Evolutionary conservation across 64 coral and sea anemone genomes (phyloP).

Genomic region (Cladopsammia gracilis): DNA sequence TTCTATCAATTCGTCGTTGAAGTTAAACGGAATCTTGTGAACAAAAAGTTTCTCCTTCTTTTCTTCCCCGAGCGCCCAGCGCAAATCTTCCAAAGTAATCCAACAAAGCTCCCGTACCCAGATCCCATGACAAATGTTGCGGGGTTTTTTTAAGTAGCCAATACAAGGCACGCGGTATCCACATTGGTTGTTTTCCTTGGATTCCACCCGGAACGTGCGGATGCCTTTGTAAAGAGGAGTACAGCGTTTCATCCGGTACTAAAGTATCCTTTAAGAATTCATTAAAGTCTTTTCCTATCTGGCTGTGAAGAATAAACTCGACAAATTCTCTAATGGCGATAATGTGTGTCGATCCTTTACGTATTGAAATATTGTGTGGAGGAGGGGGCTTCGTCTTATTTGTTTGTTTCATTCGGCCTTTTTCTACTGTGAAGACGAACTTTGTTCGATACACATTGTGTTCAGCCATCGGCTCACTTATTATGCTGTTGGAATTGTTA

Average conservation of each 20-base stretch:
- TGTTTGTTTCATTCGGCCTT: background rate
- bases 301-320: conserved; percentile 7
- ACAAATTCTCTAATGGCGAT: conserved; percentile 26
- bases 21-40: conserved; percentile 54
- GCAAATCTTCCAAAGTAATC: conserved; percentile 10
- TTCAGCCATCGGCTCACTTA: background rate
- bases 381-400: background rate
- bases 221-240: conserved; percentile 37
- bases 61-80: background rate
- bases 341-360: conserved; percentile 21
- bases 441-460: background rate
- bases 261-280: conserved; percentile 17
- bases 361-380: conserved; percentile 4
- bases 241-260: conserved; percentile 44
- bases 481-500: conserved; percentile 39
- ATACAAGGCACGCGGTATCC: background rate
- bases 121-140: background rate
- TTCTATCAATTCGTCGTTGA: conserved; percentile 1
- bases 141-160: background rate
- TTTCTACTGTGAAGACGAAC: background rate
- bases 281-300: conserved; percentile 21
- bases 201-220: conserved; percentile 35
- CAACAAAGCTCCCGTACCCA: conserved; percentile 17
- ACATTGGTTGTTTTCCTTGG: background rate
- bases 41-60: conserved; percentile 10